Evolutionary conservation across 2,797 vertebrate species (phyloP), one percentile per base, ranked within the genome.

Genomic region (Furcifer pardalis): DNA sequence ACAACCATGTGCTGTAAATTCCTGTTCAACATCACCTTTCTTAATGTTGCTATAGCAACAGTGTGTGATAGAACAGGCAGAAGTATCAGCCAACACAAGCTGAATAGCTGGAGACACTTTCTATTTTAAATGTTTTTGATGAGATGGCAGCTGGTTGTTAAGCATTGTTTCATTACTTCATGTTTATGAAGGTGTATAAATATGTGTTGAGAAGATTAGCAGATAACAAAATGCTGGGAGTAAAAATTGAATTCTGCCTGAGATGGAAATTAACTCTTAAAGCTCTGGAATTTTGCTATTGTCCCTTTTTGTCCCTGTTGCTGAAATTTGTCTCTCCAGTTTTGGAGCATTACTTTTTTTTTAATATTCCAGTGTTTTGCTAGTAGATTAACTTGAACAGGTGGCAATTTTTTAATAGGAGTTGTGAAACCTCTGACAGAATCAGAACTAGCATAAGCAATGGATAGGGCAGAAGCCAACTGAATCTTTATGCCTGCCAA

Each of bases 41-140:
- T 63, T 17, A 52, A n/a, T 79, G 5, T 68, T 40, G 88, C 62
- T 32, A 63, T 7, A 59, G 77, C 5, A 84, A 77, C 87, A 59
- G 77, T 74, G 27, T 27, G 8, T 81, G 73, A 69, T 19, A 82
- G 40, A 65, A 82, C 1, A 46, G 40, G 37, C 10, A 82, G 56
- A 77, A 87, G 77, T 78, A 79, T 23, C 46, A 91, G 89, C 49
- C 56, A 87, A 65, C 88, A 82, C 44, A 93, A 86, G 84, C 66
- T 15, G 37, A 87, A 85, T 30, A 21, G 7, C 37, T 72, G 37
- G 13, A 89, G 86, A 85, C 0, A 60, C 0, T 35, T 40, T 32
- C 62, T 86, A 79, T 81, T 90, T 81, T 46, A 71, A 91, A 84
- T 59, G 40, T 32, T 81, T 88, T 60, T 59, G 74, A 69, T 52